Percentiles rank a stretch among this genome's conserved stretches.
Conservation (phyloP, 1,140 invertebrate species). For the Bombus breviceps region DNA sequence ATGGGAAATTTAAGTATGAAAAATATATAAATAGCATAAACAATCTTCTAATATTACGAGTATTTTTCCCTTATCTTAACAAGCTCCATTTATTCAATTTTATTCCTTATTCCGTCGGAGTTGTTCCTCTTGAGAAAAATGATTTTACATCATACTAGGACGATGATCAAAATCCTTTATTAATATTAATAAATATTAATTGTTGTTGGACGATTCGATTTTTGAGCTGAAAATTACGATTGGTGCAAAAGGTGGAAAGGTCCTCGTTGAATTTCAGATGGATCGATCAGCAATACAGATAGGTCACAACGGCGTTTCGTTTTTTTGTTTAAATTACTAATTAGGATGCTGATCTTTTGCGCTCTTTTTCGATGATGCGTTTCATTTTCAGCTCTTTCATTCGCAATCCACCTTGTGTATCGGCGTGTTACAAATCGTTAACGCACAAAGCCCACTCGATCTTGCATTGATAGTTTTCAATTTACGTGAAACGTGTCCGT, state of each 20-base stretch:
- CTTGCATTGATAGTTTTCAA: background rate
- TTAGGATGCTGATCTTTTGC: background rate
- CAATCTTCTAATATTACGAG: too few relatives aligned
- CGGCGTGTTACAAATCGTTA: background rate
- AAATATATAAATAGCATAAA: too few relatives aligned
- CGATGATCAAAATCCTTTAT: background rate
- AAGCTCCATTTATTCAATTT: too few relatives aligned
- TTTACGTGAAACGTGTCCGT: background rate
- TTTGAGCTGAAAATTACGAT: background rate
- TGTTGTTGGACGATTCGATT: background rate
- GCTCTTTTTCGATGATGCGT: background rate
- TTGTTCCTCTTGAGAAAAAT: too few relatives aligned
- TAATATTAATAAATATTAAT: too few relatives aligned
- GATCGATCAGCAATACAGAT: too few relatives aligned
- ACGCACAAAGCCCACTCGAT: background rate
- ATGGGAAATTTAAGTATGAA: too few relatives aligned
- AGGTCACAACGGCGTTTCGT: background rate
- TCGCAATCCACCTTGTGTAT: background rate
- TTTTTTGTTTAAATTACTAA: background rate
- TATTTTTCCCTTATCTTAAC: too few relatives aligned
- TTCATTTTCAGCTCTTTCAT: background rate
- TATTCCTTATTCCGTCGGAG: too few relatives aligned
- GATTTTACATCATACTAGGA: background rate
- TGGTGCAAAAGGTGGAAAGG: background rate
- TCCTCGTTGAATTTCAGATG: background rate